phyloP scores from a whole-genome alignment of 2,888 invertebrate species.

The Chaitophorus viminalis region DNA sequence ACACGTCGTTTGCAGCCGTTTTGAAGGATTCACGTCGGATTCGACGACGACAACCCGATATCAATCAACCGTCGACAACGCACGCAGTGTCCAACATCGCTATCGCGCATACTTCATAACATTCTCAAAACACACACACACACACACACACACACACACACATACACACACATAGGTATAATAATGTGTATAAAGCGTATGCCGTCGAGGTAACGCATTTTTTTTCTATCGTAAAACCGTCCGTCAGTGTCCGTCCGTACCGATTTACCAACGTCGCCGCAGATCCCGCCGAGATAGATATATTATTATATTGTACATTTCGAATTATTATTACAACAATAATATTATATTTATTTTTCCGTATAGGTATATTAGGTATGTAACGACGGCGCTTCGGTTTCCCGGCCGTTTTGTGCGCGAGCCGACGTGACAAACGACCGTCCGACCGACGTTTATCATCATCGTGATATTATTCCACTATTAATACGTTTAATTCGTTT shows the following conservation, averaged over 20 bases:
- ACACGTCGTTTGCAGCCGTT: slow-evolving; percentile 12
- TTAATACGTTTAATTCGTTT: background rate
- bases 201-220: background rate
- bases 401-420: background rate
- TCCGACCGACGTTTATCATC: background rate
- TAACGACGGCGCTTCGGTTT: background rate
- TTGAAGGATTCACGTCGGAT: slow-evolving; percentile 33
- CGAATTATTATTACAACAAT: too few relatives aligned
- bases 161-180: background rate
- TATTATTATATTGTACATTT: too few relatives aligned
- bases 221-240: slow-evolving; percentile 45
- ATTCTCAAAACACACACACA: background rate
- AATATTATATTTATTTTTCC: background rate
- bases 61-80: slow-evolving; percentile 49
- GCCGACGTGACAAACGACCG: background rate
- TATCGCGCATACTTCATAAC: background rate
- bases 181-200: too few relatives aligned
- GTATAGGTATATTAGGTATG: too few relatives aligned
- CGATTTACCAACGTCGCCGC: slow-evolving; percentile 48
- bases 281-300: background rate
- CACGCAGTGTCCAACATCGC: background rate
- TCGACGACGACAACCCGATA: slow-evolving; percentile 46
- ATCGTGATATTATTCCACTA: background rate
- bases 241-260: slow-evolving; percentile 15
- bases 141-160: background rate